Evolutionary conservation across 2,888 invertebrate species (phyloP), one percentile per base, ranked within the genome.

Genomic region (Brachypalpus laphriformis): DNA sequence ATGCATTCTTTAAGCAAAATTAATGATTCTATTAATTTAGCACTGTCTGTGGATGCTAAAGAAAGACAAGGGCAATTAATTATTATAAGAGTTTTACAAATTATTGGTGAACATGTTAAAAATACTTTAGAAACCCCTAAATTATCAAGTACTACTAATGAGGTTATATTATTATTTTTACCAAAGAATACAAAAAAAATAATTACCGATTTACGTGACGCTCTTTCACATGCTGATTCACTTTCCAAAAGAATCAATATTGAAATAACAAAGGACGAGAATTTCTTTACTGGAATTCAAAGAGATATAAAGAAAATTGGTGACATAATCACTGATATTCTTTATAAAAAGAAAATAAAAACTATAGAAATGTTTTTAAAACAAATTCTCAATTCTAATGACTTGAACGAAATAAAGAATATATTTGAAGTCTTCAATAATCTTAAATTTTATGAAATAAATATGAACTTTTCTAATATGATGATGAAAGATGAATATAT

Each of bases 41-140:
- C 45, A 6, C 8, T 45, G 8, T 11, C 14, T 3, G 34, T 9
- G 31, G 42, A 74, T 59, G 8, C 40, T 7, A 51, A 68, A 11
- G 18, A 68, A 9, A 28, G 4, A 31, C 34, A 82, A 47, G 88
- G 87, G 11, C 85, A 85, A 20, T 49, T 89, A 72, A 56, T 87
- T 56, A 83, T 88, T 34, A 65, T 51, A 70, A 78, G 88, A 56
- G 59, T 49, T 16, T 75, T 89, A 47, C 88, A 88, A 80, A 57
- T 88, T 45, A 85, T 87, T 61, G 88, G 88, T 5, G 88, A 88
- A 74, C 65, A 87, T 81, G 65, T 89, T 20, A 88, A 88, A 87
- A 87, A 88, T 28, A 88, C 87, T 40, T 28, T 88, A 45, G 87
- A 88, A 66, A 87, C 88, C 11, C 89, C 89, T 0, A 88, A 88